Conservation (phyloP, 1,140 invertebrate species). For the Procambarus clarkii region DNA sequence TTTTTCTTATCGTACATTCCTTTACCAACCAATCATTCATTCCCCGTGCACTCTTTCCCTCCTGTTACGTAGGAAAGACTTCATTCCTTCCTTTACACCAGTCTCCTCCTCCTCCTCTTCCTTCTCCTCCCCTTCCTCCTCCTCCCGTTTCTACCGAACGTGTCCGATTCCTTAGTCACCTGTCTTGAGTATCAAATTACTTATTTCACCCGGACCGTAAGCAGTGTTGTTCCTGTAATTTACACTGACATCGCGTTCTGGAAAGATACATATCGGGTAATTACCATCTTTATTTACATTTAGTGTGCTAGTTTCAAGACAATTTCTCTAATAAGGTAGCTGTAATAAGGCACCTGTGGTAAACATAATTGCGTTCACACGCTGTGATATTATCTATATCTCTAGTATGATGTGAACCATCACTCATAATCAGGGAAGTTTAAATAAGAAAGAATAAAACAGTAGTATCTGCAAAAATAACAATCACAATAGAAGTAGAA, state of each 20-base stretch:
- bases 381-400: too few relatives aligned
- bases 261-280: too few relatives aligned
- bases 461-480: too few relatives aligned
- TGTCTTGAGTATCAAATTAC: background rate
- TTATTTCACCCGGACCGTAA: background rate
- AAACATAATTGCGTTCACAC: too few relatives aligned
- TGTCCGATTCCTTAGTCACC: constrained; percentile 8
- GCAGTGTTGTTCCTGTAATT: background rate
- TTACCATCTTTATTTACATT: background rate
- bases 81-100: background rate
- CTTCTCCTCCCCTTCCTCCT: background rate
- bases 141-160: background rate
- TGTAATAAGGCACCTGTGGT: too few relatives aligned
- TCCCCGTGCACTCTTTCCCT: background rate
- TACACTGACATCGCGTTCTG: too few relatives aligned
- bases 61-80: background rate
- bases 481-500: too few relatives aligned
- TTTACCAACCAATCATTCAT: background rate
- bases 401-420: too few relatives aligned
- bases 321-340: too few relatives aligned
- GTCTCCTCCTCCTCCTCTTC: background rate
- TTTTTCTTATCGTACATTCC: background rate
- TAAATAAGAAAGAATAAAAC: too few relatives aligned
- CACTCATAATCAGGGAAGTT: too few relatives aligned
- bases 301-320: too few relatives aligned